A percentile compares a stretch with the other conserved stretches of the same genome.
These are phyloP conservation scores for Lophius piscatorius DNA, from an alignment of 2,113 vertebrate species.

Conservation along the genomic window DNA sequence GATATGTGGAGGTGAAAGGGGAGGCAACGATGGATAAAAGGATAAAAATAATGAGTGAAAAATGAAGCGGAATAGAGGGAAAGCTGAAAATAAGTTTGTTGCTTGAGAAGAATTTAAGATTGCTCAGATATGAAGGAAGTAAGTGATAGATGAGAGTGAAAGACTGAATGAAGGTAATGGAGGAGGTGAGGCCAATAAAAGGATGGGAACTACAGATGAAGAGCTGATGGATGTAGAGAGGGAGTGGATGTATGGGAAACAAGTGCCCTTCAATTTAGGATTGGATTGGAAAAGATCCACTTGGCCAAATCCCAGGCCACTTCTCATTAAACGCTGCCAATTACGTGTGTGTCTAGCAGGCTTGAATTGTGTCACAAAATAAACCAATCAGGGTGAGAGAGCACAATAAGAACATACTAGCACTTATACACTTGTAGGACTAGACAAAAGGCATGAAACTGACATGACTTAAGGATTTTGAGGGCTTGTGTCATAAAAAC, in stretches of 20 bases:
- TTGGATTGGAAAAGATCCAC: constrained; percentile 64
- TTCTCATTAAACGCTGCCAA: constrained; percentile 58
- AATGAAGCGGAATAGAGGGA: constrained; percentile 22
- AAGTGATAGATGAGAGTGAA: constrained; percentile 14
- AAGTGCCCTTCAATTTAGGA: constrained; percentile 58
- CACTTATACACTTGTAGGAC: neutral
- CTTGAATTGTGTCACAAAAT: constrained; percentile 43
- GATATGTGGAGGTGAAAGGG: constrained; percentile 17
- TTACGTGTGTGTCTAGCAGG: constrained; percentile 23
- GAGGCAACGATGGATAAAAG: constrained; percentile 23
- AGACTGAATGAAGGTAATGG: constrained; percentile 33
- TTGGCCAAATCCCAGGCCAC: constrained; percentile 62
- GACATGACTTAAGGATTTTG: constrained; percentile 10
- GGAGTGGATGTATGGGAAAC: constrained; percentile 53
- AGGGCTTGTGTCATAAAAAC: constrained; percentile 13
- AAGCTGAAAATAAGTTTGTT: constrained; percentile 8
- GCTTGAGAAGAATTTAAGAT: constrained; percentile 24
- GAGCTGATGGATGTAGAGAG: constrained; percentile 36
- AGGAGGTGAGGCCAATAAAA: constrained; percentile 20
- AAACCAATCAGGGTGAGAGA: constrained; percentile 21
- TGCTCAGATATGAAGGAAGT: neutral
- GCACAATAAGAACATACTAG: constrained; percentile 12
- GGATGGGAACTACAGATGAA: constrained; percentile 24
- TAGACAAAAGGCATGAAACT: neutral
- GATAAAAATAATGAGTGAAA: constrained; percentile 48